Conservation (phyloP, 2,888 invertebrate species). For the Petrolisthes manimaculis region DNA sequence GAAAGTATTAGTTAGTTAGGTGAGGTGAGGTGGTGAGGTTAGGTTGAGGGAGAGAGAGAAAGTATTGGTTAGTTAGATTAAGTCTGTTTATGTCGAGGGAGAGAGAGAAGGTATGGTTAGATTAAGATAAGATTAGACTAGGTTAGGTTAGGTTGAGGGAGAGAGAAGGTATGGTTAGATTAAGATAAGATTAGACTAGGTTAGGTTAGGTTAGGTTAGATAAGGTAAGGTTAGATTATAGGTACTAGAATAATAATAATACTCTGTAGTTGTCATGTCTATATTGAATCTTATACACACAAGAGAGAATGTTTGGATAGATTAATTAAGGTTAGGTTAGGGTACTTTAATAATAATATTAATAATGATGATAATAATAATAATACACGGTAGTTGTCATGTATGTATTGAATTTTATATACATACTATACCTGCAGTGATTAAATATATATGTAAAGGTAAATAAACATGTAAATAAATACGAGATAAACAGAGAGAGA, state of each 20-base stretch:
- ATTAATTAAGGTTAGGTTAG: not conserved
- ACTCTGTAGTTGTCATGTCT: no score
- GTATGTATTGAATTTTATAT: not conserved
- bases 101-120: not conserved
- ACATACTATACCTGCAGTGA: not conserved
- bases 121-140: not conserved
- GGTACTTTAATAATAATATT: not conserved
- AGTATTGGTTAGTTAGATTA: not conserved
- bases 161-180: not conserved
- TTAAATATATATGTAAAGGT: not conserved
- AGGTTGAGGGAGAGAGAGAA: not conserved
- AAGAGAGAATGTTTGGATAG: not conserved
- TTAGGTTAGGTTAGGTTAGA: not conserved
- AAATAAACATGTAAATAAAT: not conserved
- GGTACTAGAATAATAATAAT: no score
- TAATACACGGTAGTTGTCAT: no score
- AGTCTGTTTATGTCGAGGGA: not conserved
- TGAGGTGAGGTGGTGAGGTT: not conserved
- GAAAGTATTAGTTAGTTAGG: not conserved
- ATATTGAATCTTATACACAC: no score
- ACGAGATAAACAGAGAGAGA: conserved; percentile 18
- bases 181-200: not conserved
- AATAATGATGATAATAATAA: not conserved
- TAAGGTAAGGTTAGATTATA: no score
- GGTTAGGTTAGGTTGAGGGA: not conserved